Evolutionary conservation across 2,888 invertebrate genomes (phyloP).

Genomic region (Artemia sp.): DNA sequence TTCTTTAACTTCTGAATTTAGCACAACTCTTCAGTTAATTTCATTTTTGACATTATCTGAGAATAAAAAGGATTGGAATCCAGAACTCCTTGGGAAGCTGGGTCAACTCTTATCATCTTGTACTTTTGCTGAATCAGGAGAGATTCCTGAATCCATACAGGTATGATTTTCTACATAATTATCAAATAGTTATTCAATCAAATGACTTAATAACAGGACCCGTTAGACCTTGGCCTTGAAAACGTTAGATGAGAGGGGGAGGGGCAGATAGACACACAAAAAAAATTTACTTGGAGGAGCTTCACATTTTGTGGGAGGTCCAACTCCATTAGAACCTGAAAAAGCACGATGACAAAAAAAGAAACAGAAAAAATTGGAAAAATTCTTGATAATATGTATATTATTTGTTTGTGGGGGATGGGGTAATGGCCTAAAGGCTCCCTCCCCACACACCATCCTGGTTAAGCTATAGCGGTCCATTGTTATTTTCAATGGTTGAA

Average conservation of each 20-base stretch:
- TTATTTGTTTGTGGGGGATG: too few species aligned
- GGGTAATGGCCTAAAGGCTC: too few species aligned
- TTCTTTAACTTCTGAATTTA: conserved; percentile 31
- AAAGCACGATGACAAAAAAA: too few species aligned
- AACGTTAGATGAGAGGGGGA: too few species aligned
- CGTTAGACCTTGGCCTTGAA: neutral
- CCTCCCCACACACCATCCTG: too few species aligned
- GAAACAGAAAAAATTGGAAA: too few species aligned
- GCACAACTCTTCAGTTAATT: conserved; percentile 26
- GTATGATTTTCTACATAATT: conserved; percentile 23
- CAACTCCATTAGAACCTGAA: too few species aligned
- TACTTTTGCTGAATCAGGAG: conserved; percentile 51
- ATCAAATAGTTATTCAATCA: conserved; percentile 18
- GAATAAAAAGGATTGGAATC: conserved; percentile 37
- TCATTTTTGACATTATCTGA: conserved; percentile 28
- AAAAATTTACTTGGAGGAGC: too few species aligned
- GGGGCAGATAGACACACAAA: conserved; percentile 24
- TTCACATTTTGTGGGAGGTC: too few species aligned
- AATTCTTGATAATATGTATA: too few species aligned
- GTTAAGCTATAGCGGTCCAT: too few species aligned
- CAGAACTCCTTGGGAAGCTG: conserved; percentile 50
- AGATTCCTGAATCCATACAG: conserved; percentile 44
- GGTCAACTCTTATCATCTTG: conserved; percentile 49
- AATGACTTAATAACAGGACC: conserved; percentile 23
- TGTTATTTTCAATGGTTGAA: too few species aligned